phyloP scores from a whole-genome alignment of 2,113 vertebrate genomes.

The Sylvietta virens region DNA sequence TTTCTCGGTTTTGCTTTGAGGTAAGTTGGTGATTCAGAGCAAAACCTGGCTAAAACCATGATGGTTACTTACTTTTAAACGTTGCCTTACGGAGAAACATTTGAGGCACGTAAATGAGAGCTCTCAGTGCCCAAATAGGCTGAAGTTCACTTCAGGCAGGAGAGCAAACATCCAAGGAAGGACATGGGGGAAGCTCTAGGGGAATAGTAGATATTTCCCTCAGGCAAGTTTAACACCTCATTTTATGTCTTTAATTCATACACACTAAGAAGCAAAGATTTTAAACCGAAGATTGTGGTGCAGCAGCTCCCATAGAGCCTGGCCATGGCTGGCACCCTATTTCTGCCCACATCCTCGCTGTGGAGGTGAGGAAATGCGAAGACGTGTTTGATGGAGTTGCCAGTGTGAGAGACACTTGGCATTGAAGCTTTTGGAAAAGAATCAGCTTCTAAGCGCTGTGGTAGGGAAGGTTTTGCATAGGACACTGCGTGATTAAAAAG shows the following conservation, averaged over 20 bases:
- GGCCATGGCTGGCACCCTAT: fast-evolving
- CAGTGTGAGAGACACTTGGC: neutral
- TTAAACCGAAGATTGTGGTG: neutral
- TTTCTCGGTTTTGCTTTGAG: conserved; percentile 48
- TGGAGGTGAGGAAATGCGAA: neutral
- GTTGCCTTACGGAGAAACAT: neutral
- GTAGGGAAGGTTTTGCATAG: neutral
- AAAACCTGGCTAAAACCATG: conserved; percentile 34
- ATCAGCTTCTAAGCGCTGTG: neutral
- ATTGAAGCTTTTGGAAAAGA: neutral
- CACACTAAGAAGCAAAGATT: neutral
- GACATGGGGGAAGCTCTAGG: neutral
- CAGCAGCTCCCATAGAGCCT: neutral
- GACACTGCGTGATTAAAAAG: neutral
- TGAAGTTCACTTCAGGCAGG: neutral
- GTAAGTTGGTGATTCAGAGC: neutral
- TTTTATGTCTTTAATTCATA: neutral
- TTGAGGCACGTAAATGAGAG: neutral
- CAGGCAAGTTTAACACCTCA: neutral
- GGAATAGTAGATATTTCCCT: neutral
- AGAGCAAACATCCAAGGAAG: neutral
- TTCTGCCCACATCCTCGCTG: neutral
- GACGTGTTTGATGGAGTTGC: neutral
- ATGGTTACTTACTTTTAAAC: neutral
- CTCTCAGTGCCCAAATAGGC: neutral